phyloP scores from a whole-genome alignment of 2,888 invertebrate genomes.

The Macropis europaea region DNA sequence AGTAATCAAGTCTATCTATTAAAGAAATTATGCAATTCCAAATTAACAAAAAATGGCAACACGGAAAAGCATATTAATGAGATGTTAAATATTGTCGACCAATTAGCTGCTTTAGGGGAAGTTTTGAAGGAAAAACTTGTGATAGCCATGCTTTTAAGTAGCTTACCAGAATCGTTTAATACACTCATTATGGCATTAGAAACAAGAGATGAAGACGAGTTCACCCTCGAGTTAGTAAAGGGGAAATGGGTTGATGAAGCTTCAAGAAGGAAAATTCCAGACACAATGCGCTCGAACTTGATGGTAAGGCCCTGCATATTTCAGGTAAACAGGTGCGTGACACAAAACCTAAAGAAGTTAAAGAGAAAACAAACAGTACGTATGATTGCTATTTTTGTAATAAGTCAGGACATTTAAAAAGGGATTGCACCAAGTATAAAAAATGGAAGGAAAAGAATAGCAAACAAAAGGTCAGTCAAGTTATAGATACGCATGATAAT shows the following conservation, averaged over 20 bases:
- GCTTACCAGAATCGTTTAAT: neutral
- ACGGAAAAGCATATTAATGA: constrained; percentile 1
- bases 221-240: neutral
- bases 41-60: neutral
- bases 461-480: neutral
- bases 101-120: constrained; percentile 7
- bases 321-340: too few relatives aligned
- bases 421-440: constrained; percentile 9
- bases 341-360: neutral
- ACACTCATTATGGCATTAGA: constrained; percentile 1
- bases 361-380: neutral
- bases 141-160: constrained; percentile 4
- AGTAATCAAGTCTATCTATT: constrained; percentile 7
- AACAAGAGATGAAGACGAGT: neutral
- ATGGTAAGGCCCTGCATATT: too few relatives aligned
- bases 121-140: neutral
- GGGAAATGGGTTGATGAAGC: constrained; percentile 13
- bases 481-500: neutral
- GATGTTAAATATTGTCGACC: neutral
- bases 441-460: constrained; percentile 1
- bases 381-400: constrained; percentile 17
- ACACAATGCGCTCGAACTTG: neutral
- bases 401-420: neutral
- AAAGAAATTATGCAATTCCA: neutral
- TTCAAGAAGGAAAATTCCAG: neutral